Base-by-base conservation (phyloP, 2,888 invertebrate species). In the Creontiades dilutus region DNA sequence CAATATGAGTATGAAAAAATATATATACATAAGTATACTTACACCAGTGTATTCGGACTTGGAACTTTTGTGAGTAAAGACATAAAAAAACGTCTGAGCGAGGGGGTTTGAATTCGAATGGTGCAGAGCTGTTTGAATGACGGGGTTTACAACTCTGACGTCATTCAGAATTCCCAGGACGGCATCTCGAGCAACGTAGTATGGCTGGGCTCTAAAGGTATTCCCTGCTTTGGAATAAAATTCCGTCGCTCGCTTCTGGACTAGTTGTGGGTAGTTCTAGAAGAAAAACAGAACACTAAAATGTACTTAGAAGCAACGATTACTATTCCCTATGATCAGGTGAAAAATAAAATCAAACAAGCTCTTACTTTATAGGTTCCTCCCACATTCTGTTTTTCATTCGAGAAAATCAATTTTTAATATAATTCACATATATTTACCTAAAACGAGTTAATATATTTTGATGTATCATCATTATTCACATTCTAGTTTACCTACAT, bases 131-230 rank as follows among this genome's bases (percentile, higher is more conserved):
- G 96, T 96, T 93, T 95, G 95, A 91, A 97, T 94, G 91, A 97
- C 94, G 0, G 98, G 98, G 0, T 98, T 97, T 28, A 97, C 95
- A 27, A 97, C 96, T 90, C 97, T 95, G 11, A 97, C 97, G 93
- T 99, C 98, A 88, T 98, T 97, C 91, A 99, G 95, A 90, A 98
- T 95, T 93, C 97, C 97, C 91, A 99, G 94, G 7, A 98, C 95
- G 86, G 96, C 95, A 93, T 98, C 97, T 48, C 97, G 95, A 93
- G 87, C 90, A 27, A 89, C 80, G 55, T 28, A 87, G 52, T 84
- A 87, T 95, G 93, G 76, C 37, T 80, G 88, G 23, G 48, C 88
- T 46, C 88, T 76, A 28, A 88, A 88, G 28, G 80, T 80, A 16
- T 61, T 57, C 3, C 88, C 88, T 9, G 78, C 78, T 46, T 88